Evolutionary conservation across 2,888 invertebrate species (phyloP), one percentile per base, ranked within the genome.

Genomic region (Isotomurus palustris): DNA sequence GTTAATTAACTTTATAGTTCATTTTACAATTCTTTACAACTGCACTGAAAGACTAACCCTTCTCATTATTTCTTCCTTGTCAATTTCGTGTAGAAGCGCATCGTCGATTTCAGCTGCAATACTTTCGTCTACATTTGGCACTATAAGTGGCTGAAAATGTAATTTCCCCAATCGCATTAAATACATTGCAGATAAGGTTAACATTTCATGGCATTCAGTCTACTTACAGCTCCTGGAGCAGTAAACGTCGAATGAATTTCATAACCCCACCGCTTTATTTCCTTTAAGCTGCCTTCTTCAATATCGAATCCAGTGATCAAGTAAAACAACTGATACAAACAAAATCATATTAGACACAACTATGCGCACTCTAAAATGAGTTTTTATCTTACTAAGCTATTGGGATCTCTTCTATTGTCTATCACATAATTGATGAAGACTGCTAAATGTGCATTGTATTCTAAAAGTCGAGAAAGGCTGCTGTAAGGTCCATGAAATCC

Each of bases 211-310:
- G n/a, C n/a, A n/a, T n/a, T n/a, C 25, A 24, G 40, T 32, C 59
- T 71, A 81, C 83, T 81, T 75, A 87, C 88, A 71, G 92, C 91
- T 72, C 86, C 84, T 61, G 92, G 93, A 73, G 91, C 88, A 59
- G 93, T 79, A 80, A 96, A 96, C 73, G 91, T 91, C 68, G 95
- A 95, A 78, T 94, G 93, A 73, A 97, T 93, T 81, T 99, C 97
- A 79, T 96, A 97, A 3, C 96, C 96, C 96, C 97, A 99, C 75
- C 94, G 91, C 55, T 91, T 84, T 83, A 96, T 88, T 73, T 97
- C 94, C 78, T 90, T 88, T 53, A 84, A 80, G 69, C 84, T 85
- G 50, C 90, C 91, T 72, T 86, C 82, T 73, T 90, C 89, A 44
- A 66, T 61, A 78, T 90, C 96, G 53, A 88, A 81, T 75, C 93